Conservation (phyloP, 2,113 vertebrate species). For the Pitta sordida region DNA sequence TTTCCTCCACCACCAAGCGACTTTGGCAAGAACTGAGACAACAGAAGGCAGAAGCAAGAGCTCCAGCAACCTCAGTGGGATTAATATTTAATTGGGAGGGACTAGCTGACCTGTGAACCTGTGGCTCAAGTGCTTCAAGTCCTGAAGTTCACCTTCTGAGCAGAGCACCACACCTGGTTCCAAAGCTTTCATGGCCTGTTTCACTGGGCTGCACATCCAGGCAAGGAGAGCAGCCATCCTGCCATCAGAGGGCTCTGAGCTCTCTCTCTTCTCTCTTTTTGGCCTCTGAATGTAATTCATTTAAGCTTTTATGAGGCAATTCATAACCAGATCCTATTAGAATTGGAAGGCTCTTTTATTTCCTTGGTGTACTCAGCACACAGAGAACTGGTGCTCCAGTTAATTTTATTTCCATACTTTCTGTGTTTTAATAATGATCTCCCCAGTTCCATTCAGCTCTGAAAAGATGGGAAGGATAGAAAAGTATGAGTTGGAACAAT, state of each 20-base stretch:
- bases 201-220: not conserved
- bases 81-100: too few relatives aligned
- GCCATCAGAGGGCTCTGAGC: not conserved
- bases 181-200: not conserved
- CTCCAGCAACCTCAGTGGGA: not conserved
- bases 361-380: constrained; percentile 7
- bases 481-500: not conserved
- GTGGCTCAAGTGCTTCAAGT: not conserved
- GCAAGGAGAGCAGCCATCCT: not conserved
- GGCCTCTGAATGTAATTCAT: not conserved
- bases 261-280: not conserved
- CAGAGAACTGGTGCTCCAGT: not conserved
- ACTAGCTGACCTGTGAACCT: not conserved
- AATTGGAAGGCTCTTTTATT: constrained; percentile 28
- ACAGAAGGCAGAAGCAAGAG: rapidly evolving
- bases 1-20: not conserved
- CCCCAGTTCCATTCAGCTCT: not conserved
- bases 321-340: constrained; percentile 20
- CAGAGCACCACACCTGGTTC: not conserved
- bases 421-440: constrained; percentile 17
- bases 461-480: not conserved
- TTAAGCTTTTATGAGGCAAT: constrained; percentile 13
- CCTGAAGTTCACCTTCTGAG: not conserved
- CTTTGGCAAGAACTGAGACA: not conserved
- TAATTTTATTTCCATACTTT: constrained; percentile 25